Evolutionary conservation across 2,888 invertebrate species (phyloP), one percentile per base, ranked within the genome.

Genomic region (Cylloceria caligata): DNA sequence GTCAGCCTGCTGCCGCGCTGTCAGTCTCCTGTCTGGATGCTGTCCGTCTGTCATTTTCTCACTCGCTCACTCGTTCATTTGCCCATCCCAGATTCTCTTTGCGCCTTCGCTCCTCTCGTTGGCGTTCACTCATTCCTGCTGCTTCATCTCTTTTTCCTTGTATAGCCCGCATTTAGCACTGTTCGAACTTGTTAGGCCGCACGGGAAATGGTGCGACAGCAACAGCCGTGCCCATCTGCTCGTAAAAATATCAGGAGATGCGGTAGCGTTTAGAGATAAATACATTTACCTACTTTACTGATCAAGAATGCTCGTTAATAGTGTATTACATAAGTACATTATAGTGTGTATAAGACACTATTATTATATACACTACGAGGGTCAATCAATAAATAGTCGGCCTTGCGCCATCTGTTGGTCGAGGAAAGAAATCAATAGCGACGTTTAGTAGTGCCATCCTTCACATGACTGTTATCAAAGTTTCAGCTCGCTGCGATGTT

Each of bases 11-110:
- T 93, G 93, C 93, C 93, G 91, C 89, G 91, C 93, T 93, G 94
- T 93, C 94, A 94, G 93, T 94, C 93, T 93, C 90, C 93, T 93
- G 94, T 93, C 94, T 94, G 92, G 93, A 94, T 94, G 89, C 91
- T 91, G 91, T 91, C 91, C 89, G 88, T 86, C 87, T 86, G 88
- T 88, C 89, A 87, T 87, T 88, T 88, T 84, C 84, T 86, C 85
- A 85, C 85, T 85, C 76, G 83, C 85, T 87, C 87, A 86, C 85
- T 85, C 76, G 83, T 84, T 87, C 87, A 86, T 87, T 88, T 88
- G 84, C 76, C 84, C 88, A 85, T 84, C 85, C 71, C 86, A 83
- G 72, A 62, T 81, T 79, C 65, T 71, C 73, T 55, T 49, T 52
- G 27, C 39, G n/a, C 42, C 57, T 83, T 68, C 65, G 57, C 81